Evolutionary conservation across 2,888 invertebrate genomes (phyloP).

Genomic region (Lasioglossum leucozonium): DNA sequence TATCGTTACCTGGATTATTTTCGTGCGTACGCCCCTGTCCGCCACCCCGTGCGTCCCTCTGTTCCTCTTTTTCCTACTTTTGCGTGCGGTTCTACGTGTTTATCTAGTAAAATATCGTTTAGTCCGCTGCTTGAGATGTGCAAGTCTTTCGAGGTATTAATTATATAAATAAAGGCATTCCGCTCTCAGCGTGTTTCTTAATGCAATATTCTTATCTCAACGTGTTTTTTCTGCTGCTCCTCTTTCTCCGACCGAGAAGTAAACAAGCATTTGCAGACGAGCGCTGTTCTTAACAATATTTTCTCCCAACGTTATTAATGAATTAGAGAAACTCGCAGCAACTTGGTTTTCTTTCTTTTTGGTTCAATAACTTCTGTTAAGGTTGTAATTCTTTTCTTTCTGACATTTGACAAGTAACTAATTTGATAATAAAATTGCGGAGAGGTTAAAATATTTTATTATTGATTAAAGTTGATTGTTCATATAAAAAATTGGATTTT

Average conservation of each 20-base stretch:
- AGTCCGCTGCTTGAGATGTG: background rate
- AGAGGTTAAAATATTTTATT: too few species aligned
- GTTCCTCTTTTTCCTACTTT: background rate
- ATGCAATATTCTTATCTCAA: too few species aligned
- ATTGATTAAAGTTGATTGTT: too few species aligned
- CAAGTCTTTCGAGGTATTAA: background rate
- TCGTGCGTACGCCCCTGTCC: conserved; percentile 15
- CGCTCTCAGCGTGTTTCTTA: background rate
- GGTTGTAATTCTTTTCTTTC: too few species aligned
- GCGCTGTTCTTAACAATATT: background rate
- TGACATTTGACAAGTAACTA: too few species aligned
- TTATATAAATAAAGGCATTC: background rate
- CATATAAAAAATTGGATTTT: too few species aligned
- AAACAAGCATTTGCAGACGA: background rate
- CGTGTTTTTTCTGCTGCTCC: background rate
- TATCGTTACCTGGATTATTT: conserved; percentile 40
- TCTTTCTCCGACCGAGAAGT: background rate
- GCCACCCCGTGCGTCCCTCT: background rate
- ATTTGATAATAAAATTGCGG: too few species aligned
- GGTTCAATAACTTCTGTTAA: too few species aligned
- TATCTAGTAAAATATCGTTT: background rate
- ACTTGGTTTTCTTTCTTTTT: too few species aligned
- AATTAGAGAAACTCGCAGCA: background rate
- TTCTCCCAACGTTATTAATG: background rate
- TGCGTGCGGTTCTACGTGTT: background rate